A percentile compares a stretch with the other conserved stretches of the same genome.
phyloP scores from a whole-genome alignment of 2,888 invertebrate species.

The Ichneumoninae sp. region DNA sequence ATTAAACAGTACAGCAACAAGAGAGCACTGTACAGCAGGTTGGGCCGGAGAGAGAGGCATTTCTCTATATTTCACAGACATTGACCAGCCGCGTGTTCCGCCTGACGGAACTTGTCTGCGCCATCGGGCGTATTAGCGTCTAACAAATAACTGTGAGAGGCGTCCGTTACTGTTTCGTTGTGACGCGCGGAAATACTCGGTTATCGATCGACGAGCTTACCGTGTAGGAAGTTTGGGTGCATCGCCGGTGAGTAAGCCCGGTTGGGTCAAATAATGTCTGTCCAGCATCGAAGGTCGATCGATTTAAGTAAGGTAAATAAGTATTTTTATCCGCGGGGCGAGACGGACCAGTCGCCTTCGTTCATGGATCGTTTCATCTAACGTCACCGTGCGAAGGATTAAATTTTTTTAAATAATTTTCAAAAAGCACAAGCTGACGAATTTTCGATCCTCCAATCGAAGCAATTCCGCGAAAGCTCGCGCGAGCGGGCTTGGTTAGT shows the following conservation, averaged over 20 bases:
- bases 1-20: constrained; percentile 13
- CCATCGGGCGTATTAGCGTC: background rate
- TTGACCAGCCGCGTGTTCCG: constrained; percentile 18
- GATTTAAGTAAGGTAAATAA: background rate
- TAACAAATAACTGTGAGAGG: constrained; percentile 33
- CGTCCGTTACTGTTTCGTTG: constrained; percentile 27
- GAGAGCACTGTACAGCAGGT: background rate
- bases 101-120: background rate
- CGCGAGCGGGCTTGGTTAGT: background rate
- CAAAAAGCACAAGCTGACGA: background rate
- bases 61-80: constrained; percentile 17
- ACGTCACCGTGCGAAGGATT: background rate
- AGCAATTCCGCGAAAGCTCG: constrained; percentile 54
- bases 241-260: background rate
- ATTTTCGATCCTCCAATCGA: constrained; percentile 44
- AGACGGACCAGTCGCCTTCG: background rate
- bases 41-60: background rate
- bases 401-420: no score
- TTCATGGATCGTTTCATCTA: no score
- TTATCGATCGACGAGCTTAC: constrained; percentile 63
- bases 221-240: background rate
- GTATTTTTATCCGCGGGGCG: background rate
- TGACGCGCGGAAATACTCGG: constrained; percentile 64
- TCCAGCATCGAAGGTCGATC: background rate
- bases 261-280: background rate